A percentile compares a stretch with the other conserved stretches of the same genome.
These are phyloP conservation scores for Rhaphigaster nebulosa DNA, from an alignment of 2,888 invertebrate species.

Conservation along the genomic window DNA sequence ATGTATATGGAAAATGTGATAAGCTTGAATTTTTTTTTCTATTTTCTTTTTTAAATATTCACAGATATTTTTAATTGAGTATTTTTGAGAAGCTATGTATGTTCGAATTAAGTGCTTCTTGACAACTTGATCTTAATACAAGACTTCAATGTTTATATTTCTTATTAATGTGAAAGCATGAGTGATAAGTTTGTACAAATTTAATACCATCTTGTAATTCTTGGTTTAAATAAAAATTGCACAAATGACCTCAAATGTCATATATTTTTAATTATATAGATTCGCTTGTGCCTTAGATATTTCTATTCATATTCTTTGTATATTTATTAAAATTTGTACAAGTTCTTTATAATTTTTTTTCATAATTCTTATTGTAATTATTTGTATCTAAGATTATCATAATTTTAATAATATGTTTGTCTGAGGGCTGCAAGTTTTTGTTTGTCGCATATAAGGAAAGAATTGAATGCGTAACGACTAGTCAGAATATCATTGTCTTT, in stretches of 20 bases:
- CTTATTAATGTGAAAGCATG: conserved; percentile 29
- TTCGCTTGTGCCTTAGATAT: conserved; percentile 48
- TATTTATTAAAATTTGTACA: conserved; percentile 42
- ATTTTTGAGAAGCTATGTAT: conserved; percentile 26
- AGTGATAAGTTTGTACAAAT: conserved; percentile 46
- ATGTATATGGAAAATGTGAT: conserved; percentile 31
- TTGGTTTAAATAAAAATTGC: conserved; percentile 29
- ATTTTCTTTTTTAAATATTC: background rate
- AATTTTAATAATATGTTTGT: conserved; percentile 32
- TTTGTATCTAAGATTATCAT: conserved; percentile 23
- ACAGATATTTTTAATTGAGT: conserved; percentile 4
- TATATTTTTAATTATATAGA: conserved; percentile 50
- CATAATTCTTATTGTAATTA: conserved; percentile 16
- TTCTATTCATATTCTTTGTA: conserved; percentile 40
- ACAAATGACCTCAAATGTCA: conserved; percentile 37
- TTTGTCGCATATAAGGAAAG: conserved; percentile 36
- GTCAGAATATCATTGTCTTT: conserved; percentile 39
- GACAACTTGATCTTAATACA: conserved; percentile 26
- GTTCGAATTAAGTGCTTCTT: background rate
- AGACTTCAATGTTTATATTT: conserved; percentile 43
- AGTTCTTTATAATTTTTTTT: conserved; percentile 9
- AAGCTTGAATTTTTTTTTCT: background rate
- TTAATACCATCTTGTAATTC: conserved; percentile 34
- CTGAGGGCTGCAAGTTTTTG: conserved; percentile 41
- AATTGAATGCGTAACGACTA: conserved; percentile 18